A percentile compares a stretch with the other conserved stretches of the same genome.
Evolutionary conservation across 2,888 invertebrate genomes (phyloP).

Genomic region (Panorpa germanica): DNA sequence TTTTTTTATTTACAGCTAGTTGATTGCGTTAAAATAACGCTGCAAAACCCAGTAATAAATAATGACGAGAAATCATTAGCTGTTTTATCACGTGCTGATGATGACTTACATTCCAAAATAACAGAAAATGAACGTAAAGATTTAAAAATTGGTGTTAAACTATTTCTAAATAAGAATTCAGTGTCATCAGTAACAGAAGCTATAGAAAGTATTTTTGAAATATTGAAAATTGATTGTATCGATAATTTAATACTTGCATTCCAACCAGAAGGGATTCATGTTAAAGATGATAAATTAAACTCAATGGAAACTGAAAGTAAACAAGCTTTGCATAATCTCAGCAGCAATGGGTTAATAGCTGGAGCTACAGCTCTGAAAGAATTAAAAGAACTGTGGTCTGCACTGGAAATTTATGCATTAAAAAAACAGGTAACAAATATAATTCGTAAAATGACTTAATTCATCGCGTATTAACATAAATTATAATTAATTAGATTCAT

Average conservation of each 20-base stretch:
- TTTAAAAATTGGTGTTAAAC: constrained; percentile 69
- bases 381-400: constrained; percentile 58
- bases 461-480: background rate
- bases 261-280: constrained; percentile 25
- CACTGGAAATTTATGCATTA: constrained; percentile 50
- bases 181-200: constrained; percentile 47
- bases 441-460: constrained; percentile 3
- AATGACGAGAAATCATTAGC: constrained; percentile 23
- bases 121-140: constrained; percentile 52
- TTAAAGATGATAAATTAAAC: constrained; percentile 15
- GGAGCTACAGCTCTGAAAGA: constrained; percentile 30
- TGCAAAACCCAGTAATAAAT: constrained; percentile 19
- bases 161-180: constrained; percentile 59
- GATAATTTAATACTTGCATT: constrained; percentile 73
- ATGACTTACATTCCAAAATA: constrained; percentile 42
- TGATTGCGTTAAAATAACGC: constrained; percentile 41
- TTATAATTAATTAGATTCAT: constrained; percentile 22
- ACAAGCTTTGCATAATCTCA: too few species aligned
- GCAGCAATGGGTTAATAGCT: too few species aligned
- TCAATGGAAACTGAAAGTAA: too few species aligned
- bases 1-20: constrained; percentile 28
- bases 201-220: constrained; percentile 48
- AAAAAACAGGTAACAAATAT: constrained; percentile 31
- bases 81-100: constrained; percentile 35
- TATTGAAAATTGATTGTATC: constrained; percentile 49